These are phyloP conservation scores for Bradypodion pumilum DNA, from an alignment of 2,797 vertebrate genomes.

Conservation along the genomic window DNA sequence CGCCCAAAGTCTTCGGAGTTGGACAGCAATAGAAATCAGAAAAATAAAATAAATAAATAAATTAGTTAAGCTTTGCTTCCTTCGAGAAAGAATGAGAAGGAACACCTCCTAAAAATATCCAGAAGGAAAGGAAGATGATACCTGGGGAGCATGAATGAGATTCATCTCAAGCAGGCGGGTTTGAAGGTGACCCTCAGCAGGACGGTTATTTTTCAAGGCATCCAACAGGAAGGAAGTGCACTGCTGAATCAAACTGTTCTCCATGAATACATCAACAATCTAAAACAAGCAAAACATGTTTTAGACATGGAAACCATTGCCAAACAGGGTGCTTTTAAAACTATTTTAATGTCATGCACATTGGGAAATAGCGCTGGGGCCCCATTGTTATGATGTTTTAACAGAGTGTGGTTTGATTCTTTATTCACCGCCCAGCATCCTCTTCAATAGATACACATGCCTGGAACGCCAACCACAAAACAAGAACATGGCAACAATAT, in stretches of 20 bases:
- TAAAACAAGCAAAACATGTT: slow-evolving; percentile 55
- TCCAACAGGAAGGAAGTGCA: slow-evolving; percentile 93
- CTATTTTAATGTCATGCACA: neutral
- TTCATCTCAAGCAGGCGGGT: slow-evolving; percentile 95
- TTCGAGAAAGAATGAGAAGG: neutral
- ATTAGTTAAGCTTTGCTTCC: neutral
- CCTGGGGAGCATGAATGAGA: slow-evolving; percentile 93
- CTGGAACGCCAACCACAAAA: no score
- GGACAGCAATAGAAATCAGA: no score
- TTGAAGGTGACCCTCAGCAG: slow-evolving; percentile 89
- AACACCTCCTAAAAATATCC: neutral
- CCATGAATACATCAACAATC: slow-evolving; percentile 97
- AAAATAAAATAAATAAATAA: no score
- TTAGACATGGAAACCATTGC: neutral
- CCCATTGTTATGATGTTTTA: neutral
- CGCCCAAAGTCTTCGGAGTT: no score
- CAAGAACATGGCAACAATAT: no score
- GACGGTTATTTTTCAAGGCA: slow-evolving; percentile 88
- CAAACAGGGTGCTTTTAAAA: neutral
- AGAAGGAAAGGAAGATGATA: neutral
- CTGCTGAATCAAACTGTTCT: slow-evolving; percentile 91
- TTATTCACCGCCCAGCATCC: neutral
- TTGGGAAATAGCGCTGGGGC: neutral
- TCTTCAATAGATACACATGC: no score
- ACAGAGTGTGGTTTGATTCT: neutral